phyloP scores from a whole-genome alignment of 2,113 vertebrate genomes.

The Gymnogyps californianus region DNA sequence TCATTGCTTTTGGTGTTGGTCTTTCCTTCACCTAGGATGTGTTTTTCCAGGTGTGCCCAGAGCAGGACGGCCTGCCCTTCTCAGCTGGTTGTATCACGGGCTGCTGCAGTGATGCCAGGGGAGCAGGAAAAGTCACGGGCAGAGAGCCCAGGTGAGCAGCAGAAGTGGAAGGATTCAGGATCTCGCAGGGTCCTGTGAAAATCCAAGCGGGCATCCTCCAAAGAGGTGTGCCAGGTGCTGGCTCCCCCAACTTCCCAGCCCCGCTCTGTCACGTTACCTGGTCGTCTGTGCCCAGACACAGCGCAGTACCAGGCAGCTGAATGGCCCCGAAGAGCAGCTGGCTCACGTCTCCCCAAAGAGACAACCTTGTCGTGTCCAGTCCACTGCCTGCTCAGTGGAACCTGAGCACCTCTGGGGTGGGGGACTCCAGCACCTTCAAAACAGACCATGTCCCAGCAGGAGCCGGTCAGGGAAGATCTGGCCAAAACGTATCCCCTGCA shows the following conservation, averaged over 20 bases:
- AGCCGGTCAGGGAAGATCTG: no score
- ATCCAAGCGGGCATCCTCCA: neutral
- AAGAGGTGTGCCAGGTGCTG: neutral
- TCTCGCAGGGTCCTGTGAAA: neutral
- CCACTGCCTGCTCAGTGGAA: neutral
- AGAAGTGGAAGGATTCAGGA: neutral
- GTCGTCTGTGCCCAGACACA: neutral
- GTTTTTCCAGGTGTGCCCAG: neutral
- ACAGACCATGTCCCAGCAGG: fast-evolving
- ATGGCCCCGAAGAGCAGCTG: neutral
- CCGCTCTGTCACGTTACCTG: neutral
- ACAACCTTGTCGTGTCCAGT: neutral
- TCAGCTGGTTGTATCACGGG: neutral
- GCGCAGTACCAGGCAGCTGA: neutral
- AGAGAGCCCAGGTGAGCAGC: neutral
- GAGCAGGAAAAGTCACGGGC: neutral
- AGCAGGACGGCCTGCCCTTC: neutral
- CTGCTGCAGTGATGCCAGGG: neutral
- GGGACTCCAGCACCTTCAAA: neutral
- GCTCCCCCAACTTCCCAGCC: fast-evolving
- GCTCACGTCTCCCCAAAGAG: neutral
- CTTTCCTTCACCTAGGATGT: neutral
- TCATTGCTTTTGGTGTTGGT: neutral
- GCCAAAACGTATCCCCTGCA: neutral
- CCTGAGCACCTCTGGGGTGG: neutral